These are phyloP conservation scores for Hirtodrosophila confusa DNA, from an alignment of 2,888 invertebrate genomes.

Conservation along the genomic window DNA sequence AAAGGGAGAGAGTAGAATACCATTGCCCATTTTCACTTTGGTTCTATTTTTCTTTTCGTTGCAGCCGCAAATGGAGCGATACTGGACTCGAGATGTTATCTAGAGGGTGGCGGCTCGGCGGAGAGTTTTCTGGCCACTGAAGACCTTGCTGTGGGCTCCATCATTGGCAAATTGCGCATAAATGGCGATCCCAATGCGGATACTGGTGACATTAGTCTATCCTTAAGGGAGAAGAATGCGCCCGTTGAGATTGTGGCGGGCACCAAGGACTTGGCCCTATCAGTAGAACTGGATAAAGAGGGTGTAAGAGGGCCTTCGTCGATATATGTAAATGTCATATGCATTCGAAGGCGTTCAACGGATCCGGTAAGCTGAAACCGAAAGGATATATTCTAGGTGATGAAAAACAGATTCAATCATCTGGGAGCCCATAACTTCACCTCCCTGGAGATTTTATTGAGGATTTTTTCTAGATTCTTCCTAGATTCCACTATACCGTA, in stretches of 20 bases:
- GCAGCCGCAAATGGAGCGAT: slow-evolving; percentile 86
- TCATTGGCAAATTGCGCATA: slow-evolving; percentile 91
- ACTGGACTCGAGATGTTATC: slow-evolving; percentile 93
- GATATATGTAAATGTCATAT: slow-evolving; percentile 93
- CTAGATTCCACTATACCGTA: too few species aligned
- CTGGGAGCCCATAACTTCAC: too few species aligned
- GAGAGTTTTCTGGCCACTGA: slow-evolving; percentile 96
- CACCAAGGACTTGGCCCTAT: slow-evolving; percentile 92
- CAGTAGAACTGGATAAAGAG: slow-evolving; percentile 92
- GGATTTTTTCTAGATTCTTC: too few species aligned
- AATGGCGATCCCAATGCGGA: slow-evolving; percentile 91
- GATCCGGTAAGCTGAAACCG: slow-evolving; percentile 87
- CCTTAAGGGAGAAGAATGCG: slow-evolving; percentile 91
- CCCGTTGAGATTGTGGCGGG: slow-evolving; percentile 91
- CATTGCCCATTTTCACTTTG: slow-evolving; percentile 40
- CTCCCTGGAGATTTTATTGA: too few species aligned
- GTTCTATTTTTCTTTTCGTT: slow-evolving; percentile 51
- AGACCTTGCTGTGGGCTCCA: slow-evolving; percentile 91
- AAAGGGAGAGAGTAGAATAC: slow-evolving; percentile 44
- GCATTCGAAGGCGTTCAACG: slow-evolving; percentile 90
- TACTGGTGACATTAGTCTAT: slow-evolving; percentile 90
- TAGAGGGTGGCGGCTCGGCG: slow-evolving; percentile 95
- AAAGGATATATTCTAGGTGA: too few species aligned
- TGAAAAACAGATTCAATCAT: too few species aligned
- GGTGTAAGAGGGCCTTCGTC: slow-evolving; percentile 92